Evolutionary conservation across 1,140 invertebrate species (phyloP).

Genomic region (Paramacrobiotus metropolitanus): DNA sequence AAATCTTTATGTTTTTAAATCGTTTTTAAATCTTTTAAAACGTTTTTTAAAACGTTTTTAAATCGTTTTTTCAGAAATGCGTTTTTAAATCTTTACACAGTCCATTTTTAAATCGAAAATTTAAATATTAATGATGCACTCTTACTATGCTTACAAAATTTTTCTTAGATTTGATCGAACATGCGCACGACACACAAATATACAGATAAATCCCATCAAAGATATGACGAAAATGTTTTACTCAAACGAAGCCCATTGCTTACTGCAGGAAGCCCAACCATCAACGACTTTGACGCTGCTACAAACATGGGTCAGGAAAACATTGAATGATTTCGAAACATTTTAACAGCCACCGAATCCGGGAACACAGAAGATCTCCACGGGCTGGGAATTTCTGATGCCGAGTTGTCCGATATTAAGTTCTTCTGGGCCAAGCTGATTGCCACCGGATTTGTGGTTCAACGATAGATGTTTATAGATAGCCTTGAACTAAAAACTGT

Average conservation of each 20-base stretch:
- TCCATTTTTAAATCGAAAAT: too few relatives aligned
- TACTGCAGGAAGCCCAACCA: slow-evolving; percentile 70
- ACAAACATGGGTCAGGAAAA: slow-evolving; percentile 61
- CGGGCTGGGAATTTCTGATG: slow-evolving; percentile 76
- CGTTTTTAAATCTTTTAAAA: too few relatives aligned
- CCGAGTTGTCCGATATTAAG: slow-evolving; percentile 82
- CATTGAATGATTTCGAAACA: slow-evolving; percentile 66
- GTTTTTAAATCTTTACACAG: too few relatives aligned
- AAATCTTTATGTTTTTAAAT: too few relatives aligned
- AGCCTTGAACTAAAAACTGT: too few relatives aligned
- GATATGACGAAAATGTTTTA: too few relatives aligned
- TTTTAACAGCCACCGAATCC: slow-evolving; percentile 87
- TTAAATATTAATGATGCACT: too few relatives aligned
- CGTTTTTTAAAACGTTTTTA: too few relatives aligned
- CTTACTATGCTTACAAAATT: too few relatives aligned
- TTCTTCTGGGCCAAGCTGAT: slow-evolving; percentile 90
- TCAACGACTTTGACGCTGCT: slow-evolving; percentile 70
- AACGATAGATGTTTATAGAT: not conserved
- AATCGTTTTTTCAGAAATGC: too few relatives aligned
- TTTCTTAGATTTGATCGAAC: slow-evolving; percentile 7
- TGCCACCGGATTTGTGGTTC: slow-evolving; percentile 77
- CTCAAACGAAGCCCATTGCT: slow-evolving; percentile 14
- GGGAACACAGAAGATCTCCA: slow-evolving; percentile 78
- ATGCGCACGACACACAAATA: too few relatives aligned
- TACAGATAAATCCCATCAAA: too few relatives aligned